Evolutionary conservation across 2,888 invertebrate genomes (phyloP), one percentile per base, ranked within the genome.

Genomic region (Pandemis heparana): DNA sequence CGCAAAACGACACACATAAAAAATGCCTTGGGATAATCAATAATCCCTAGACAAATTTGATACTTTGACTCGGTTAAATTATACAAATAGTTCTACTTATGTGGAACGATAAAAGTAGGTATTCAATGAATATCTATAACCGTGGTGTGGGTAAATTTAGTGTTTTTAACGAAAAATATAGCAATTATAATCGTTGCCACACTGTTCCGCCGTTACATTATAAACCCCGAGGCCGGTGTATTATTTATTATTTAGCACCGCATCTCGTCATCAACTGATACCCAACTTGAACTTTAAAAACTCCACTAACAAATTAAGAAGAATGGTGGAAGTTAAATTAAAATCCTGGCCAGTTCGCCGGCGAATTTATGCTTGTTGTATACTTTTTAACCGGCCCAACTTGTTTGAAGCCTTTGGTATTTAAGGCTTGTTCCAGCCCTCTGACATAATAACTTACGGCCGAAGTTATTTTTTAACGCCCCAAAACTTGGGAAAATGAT

Each of bases 291-390:
- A 78, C 75, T 77, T 79, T 79, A 79, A 82, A 82, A 88, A 86
- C 85, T 88, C 84, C 78, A 86, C 85, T 87, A 85, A 89, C 91
- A 92, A 93, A 94, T 94, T 91, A 92, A 92, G 92, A 93, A 89
- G 85, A 91, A 93, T 92, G 91, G 89, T 79, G 80, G 70, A 93
- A 93, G 88, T 93, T 93, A 92, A 93, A 93, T 93, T 93, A 93
- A 93, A 93, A 92, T 89, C 90, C 91, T 88, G 84, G 85, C 80
- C 79, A 81, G 79, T 71, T 74, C 81, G 78, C 77, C 77, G 76
- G 79, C 77, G 83, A 88, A 91, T 92, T 92, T 92, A 92, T 89
- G 89, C 85, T 81, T 88, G 89, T 92, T 92, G 85, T 90, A 82
- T 86, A 77, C 74, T 77, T 72, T 71, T 76, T 67, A 77, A 77